Evolutionary conservation across 1,140 invertebrate genomes (phyloP), one percentile per base, ranked within the genome.

Genomic region (Tetragonula clypearis): DNA sequence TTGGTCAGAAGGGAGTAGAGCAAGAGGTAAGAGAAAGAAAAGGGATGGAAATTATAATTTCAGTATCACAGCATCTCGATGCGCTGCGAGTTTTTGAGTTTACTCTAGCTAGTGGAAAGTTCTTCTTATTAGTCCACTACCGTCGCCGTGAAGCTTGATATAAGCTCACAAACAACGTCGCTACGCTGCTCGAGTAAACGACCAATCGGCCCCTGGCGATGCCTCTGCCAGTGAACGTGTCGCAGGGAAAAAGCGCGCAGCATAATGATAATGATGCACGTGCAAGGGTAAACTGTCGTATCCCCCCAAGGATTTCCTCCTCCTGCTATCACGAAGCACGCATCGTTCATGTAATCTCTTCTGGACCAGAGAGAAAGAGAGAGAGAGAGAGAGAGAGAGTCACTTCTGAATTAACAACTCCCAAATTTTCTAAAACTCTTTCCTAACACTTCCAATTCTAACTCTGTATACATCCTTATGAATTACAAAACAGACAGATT

Each of bases 151-250:
- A 30, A 79, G 56, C 74, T 58, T 82, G 77, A 85, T 69, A 60
- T 35, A 72, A 21, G 15, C 30, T 75, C 78, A 83, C 85, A 88
- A 88, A 88, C 73, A 88, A 80, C 76, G 74, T 62, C 74, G 68
- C 66, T 76, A 56, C 68, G 79, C 72, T 77, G 41, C 62, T 73
- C 68, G 68, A 77, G 78, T 77, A 69, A 87, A 85, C 86, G 86
- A 76, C 79, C 86, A 88, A 88, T 88, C 79, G 78, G 66, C 82
- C 87, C 86, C 82, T 17, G 62, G 87, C 56, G 87, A 72, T 82
- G 56, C 84, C 80, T 74, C 65, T 55, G 60, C 62, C 9, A 75
- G 23, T 35, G 26, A 73, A 83, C 76, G 73, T 56, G 66, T 49
- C 65, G 19, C 49, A 14, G 26, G 15, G 21, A 53, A 85, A 85